Base-by-base conservation (phyloP, 2,113 vertebrate species). In the Suncus etruscus region DNA sequence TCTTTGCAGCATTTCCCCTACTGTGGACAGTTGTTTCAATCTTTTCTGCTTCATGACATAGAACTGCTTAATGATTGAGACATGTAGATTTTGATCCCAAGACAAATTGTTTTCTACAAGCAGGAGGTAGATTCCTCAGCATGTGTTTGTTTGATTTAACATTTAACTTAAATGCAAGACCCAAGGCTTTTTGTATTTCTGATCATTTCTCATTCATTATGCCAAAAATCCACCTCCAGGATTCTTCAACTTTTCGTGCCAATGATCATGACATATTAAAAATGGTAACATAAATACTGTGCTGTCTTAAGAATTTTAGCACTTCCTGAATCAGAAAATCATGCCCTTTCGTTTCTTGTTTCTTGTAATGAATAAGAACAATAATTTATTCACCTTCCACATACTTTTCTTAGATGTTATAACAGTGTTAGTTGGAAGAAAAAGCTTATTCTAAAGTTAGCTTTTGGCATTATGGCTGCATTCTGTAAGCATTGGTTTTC, bases 71-170 rank as follows among this genome's bases (percentile, higher is more conserved):
- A 8, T 24, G 11, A 70, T 61, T 72, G 61, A 93, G 63, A 90
- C 65, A 68, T 6, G 9, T 6, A 86, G 48, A 86, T 77, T 47
- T 81, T 88, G 48, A 69, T 90, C 65, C 70, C 65, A 80, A 27
- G 50, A 94, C 63, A 89, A 89, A 92, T 75, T 73, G 31, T 2
- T 50, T 32, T 88, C 78, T 84, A 51, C 45, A 91, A 89, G 78
- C 77, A 91, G 81, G 77, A 32, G 65, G 77, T 87, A 80, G 87
- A 92, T 78, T 92, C 89, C 87, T 93, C 73, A 91, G 89, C 65
- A 1, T 84, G 81, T 89, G 69, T 95, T 88, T 93, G 86, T 92
- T 91, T 95, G 94, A 92, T 86, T 95, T 93, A 92, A 94, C 81
- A 68, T 94, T 94, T 77, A 90, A 86, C 86, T 93, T 92, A 90